These are phyloP conservation scores for Gallirallus australis DNA, from an alignment of 2,797 vertebrate species.

Conservation along the genomic window DNA sequence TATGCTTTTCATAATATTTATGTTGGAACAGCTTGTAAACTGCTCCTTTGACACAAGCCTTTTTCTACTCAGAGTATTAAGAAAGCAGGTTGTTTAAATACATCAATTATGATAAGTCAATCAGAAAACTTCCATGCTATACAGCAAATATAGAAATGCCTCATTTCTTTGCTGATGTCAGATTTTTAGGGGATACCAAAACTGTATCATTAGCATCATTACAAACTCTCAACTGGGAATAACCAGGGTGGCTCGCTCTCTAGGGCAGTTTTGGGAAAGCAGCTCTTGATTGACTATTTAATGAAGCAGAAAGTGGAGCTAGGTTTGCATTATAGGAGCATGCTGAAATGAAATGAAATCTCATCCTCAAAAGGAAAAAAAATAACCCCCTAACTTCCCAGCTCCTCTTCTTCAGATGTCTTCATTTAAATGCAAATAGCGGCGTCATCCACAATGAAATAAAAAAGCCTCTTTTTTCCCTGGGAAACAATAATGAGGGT, in stretches of 20 bases:
- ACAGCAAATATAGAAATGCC: background rate
- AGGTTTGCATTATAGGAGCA: constrained; percentile 1
- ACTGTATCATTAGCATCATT: background rate
- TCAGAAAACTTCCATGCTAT: background rate
- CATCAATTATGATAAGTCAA: background rate
- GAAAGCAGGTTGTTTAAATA: background rate
- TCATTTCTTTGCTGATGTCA: constrained; percentile 1
- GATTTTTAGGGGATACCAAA: background rate
- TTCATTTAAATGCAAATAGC: constrained; percentile 76
- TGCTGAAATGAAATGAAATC: constrained; percentile 44
- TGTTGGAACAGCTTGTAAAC: background rate
- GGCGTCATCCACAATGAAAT: constrained; percentile 45
- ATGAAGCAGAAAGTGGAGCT: constrained; percentile 32
- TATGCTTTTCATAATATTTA: background rate
- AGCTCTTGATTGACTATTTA: constrained; percentile 8
- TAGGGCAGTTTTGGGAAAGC: constrained; percentile 1
- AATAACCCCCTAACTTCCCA: background rate
- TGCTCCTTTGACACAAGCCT: background rate
- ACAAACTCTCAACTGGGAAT: background rate
- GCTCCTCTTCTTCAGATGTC: constrained; percentile 55
- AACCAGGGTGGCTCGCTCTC: background rate
- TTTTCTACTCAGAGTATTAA: background rate
- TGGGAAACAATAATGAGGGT: constrained; percentile 56
- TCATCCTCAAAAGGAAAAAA: constrained; percentile 11
- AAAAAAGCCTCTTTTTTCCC: background rate